These are phyloP conservation scores for Zoroaster sp. DNA, from an alignment of 53 echinoderm and acorn worm genomes.

Conservation along the genomic window DNA sequence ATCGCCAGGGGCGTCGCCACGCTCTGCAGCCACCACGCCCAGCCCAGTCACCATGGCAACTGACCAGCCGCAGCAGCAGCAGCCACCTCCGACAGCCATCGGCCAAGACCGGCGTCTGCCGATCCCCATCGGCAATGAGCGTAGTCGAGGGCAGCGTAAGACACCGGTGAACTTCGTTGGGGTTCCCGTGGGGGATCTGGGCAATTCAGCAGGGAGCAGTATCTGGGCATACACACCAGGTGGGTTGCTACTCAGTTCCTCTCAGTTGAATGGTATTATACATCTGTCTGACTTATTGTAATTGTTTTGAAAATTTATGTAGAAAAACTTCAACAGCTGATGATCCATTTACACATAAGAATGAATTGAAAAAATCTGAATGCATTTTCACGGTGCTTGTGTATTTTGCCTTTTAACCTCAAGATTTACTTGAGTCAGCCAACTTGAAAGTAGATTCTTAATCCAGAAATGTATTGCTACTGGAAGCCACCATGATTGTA, in stretches of 20 bases:
- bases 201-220: slow-evolving; percentile 66
- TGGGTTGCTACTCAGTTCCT: background rate
- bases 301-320: background rate
- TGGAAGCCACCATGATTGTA: too few relatives aligned
- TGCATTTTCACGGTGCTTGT: too few relatives aligned
- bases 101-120: slow-evolving; percentile 80
- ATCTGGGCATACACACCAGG: slow-evolving; percentile 95
- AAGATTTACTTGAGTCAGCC: too few relatives aligned
- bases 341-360: too few relatives aligned
- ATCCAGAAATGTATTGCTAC: too few relatives aligned
- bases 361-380: too few relatives aligned
- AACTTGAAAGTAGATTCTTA: too few relatives aligned
- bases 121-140: slow-evolving; percentile 88
- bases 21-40: slow-evolving; percentile 88
- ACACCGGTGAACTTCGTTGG: slow-evolving; percentile 78
- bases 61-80: slow-evolving; percentile 38
- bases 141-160: slow-evolving; percentile 76
- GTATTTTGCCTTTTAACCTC: too few relatives aligned
- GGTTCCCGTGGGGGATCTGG: slow-evolving; percentile 64
- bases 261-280: background rate
- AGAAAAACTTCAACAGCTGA: too few relatives aligned
- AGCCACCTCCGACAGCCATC: slow-evolving; percentile 43
- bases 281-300: too few relatives aligned
- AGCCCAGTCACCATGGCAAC: slow-evolving; percentile 64
- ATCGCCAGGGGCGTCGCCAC: slow-evolving; percentile 92